phyloP scores from a whole-genome alignment of 2,113 vertebrate genomes.

The Eretmodus cyanostictus region DNA sequence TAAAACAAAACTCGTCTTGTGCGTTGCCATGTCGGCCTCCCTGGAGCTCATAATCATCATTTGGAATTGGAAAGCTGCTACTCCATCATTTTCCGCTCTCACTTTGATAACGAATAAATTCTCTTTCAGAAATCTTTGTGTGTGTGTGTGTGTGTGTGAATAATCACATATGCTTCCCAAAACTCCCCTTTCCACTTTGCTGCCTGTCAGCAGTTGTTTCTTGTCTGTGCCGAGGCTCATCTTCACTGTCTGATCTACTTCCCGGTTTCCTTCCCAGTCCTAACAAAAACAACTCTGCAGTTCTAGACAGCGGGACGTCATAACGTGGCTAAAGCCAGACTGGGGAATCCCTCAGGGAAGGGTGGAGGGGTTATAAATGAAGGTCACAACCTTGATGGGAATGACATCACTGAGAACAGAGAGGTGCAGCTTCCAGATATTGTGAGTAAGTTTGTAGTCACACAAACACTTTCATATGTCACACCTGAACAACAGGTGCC shows the following conservation, averaged over 20 bases:
- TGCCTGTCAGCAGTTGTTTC: constrained; percentile 13
- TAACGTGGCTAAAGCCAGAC: neutral
- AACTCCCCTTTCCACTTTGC: neutral
- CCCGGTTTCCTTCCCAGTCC: constrained; percentile 23
- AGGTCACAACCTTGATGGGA: neutral
- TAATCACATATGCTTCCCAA: neutral
- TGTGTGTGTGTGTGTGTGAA: neutral
- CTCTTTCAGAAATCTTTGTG: neutral
- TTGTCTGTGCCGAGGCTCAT: constrained; percentile 38
- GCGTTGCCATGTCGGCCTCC: constrained; percentile 6
- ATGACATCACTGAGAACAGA: neutral
- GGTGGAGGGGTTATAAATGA: neutral
- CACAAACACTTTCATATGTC: neutral
- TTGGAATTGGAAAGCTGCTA: constrained; percentile 16
- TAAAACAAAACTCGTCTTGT: constrained; percentile 21
- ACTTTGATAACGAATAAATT: neutral
- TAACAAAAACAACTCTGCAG: neutral
- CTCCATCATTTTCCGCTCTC: neutral
- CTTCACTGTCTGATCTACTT: constrained; percentile 47
- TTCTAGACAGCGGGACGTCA: neutral
- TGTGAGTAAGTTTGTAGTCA: constrained; percentile 27
- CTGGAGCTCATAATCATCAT: neutral
- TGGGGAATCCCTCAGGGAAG: constrained; percentile 35
- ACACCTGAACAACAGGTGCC: neutral
- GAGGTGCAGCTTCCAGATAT: neutral